Conservation (phyloP, 1,140 invertebrate species). For the Acyrthosiphon pisum region DNA sequence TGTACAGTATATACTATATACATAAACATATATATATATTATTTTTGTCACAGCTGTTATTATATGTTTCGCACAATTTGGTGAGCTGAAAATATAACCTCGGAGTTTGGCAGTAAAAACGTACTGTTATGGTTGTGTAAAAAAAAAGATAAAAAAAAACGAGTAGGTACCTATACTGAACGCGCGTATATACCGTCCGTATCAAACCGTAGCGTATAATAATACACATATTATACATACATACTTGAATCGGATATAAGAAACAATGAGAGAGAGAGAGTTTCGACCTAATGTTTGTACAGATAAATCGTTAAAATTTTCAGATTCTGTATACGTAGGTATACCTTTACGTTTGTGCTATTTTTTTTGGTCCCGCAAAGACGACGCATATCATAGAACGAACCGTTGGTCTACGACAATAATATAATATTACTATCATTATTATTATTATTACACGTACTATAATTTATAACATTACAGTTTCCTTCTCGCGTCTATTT, state of each 20-base stretch:
- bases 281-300: neutral
- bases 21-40: neutral
- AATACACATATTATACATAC: neutral
- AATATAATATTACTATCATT: neutral
- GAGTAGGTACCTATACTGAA: neutral
- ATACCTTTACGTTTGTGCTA: neutral
- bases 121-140: slow-evolving; percentile 20
- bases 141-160: neutral
- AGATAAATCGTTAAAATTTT: neutral
- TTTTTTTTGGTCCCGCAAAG: neutral
- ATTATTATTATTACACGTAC: no score
- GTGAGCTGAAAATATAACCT: slow-evolving; percentile 23
- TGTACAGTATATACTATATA: neutral
- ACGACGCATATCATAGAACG: neutral
- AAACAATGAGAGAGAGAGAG: neutral
- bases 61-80: neutral
- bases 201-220: slow-evolving; percentile 3
- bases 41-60: slow-evolving; percentile 12
- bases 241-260: neutral
- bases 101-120: slow-evolving; percentile 25
- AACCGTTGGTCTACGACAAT: neutral
- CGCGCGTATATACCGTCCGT: neutral
- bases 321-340: neutral
- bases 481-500: neutral
- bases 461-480: neutral